phyloP scores from a whole-genome alignment of 92 coral and sea anemone genomes.

The Phenganax stokvisi region DNA sequence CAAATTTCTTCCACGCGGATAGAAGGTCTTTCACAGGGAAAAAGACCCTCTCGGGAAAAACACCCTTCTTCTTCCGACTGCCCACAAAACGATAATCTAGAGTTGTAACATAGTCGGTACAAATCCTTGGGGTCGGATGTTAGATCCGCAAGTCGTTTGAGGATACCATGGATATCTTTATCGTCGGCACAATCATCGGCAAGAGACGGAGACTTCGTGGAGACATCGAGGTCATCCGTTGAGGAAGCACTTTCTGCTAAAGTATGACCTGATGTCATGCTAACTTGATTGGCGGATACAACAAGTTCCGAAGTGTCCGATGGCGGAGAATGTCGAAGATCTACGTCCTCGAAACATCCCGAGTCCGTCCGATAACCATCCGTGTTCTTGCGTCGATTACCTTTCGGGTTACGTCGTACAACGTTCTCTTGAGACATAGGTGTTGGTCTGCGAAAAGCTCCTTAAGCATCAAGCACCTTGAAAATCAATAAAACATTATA shows the following conservation, averaged over 20 bases:
- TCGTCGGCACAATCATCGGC: slow-evolving; percentile 30
- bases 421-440: slow-evolving; percentile 29
- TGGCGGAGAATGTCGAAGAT: slow-evolving; percentile 11
- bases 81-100: slow-evolving; percentile 30
- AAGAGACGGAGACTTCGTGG: not conserved
- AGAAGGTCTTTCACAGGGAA: too few relatives aligned
- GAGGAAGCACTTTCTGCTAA: not conserved
- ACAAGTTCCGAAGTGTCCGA: not conserved
- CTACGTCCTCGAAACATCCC: slow-evolving; percentile 41
- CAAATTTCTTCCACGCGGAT: not conserved
- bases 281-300: not conserved
- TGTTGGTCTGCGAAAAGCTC: not conserved
- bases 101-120: slow-evolving; percentile 38
- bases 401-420: slow-evolving; percentile 20
- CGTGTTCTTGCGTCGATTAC: slow-evolving; percentile 26
- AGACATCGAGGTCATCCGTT: not conserved
- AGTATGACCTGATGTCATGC: not conserved
- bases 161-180: slow-evolving; percentile 18
- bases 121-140: slow-evolving; percentile 38
- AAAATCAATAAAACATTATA: not conserved
- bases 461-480: not conserved
- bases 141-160: slow-evolving; percentile 25
- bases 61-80: slow-evolving; percentile 1
- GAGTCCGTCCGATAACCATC: slow-evolving; percentile 38
- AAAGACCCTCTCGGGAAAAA: not conserved